A percentile compares a stretch with the other conserved stretches of the same genome.
Conservation (phyloP, 2,113 vertebrate species). For the Scortum barcoo region DNA sequence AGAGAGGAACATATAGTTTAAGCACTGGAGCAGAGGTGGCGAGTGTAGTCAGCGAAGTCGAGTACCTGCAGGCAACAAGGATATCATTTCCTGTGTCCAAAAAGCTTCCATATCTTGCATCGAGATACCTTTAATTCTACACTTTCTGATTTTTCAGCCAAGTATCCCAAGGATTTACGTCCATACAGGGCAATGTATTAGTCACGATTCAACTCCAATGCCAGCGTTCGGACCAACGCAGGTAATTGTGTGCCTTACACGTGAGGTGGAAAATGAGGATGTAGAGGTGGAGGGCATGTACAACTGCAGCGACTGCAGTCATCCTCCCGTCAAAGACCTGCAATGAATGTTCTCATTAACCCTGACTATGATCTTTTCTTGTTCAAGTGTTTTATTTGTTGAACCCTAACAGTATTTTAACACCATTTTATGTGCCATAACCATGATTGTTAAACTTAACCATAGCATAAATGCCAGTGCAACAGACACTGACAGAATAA, state of each 20-base stretch:
- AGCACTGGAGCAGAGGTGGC: constrained; percentile 3
- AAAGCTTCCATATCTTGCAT: too few relatives aligned
- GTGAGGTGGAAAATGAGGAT: background rate
- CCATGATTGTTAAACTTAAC: background rate
- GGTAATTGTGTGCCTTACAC: background rate
- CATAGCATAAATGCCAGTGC: background rate
- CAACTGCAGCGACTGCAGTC: background rate
- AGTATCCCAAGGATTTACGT: background rate
- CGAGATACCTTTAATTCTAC: too few relatives aligned
- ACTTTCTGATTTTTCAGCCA: background rate
- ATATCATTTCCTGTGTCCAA: too few relatives aligned
- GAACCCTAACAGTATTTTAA: background rate
- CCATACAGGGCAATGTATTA: background rate
- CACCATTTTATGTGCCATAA: background rate
- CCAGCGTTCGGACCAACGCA: background rate
- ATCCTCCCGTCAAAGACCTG: background rate
- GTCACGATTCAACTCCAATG: background rate
- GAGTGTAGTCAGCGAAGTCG: background rate
- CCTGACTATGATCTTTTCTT: background rate
- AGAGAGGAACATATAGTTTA: constrained; percentile 14
- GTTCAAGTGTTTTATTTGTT: background rate
- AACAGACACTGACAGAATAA: background rate
- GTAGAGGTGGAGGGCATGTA: background rate
- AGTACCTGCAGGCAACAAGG: constrained; percentile 8
- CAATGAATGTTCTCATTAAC: background rate